Percentiles rank a stretch among this genome's conserved stretches.
Evolutionary conservation across 2,797 vertebrate genomes (phyloP).

Genomic region (Peromyscus attwateri): DNA sequence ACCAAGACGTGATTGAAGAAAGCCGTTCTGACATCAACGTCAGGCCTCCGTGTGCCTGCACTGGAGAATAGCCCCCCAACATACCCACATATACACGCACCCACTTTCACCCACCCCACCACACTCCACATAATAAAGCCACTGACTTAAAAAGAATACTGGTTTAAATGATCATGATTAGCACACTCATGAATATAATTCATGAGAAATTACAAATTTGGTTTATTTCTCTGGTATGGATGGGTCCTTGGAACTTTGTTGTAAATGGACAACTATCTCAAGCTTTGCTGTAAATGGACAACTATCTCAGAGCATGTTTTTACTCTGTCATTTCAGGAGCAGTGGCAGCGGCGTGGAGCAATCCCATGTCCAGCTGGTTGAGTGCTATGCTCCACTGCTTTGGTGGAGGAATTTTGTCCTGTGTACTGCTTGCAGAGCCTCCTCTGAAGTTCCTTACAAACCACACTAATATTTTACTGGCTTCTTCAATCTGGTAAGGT

Average conservation of each 20-base stretch:
- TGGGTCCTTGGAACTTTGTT: background rate
- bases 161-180: background rate
- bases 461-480: constrained; percentile 92
- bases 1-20: background rate
- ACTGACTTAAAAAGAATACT: background rate
- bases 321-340: constrained; percentile 89
- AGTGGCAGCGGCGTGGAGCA: constrained; percentile 90
- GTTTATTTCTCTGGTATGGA: constrained; percentile 42
- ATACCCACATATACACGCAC: background rate
- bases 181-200: background rate
- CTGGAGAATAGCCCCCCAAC: background rate
- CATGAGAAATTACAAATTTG: constrained; percentile 4
- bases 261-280: background rate
- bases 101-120: background rate
- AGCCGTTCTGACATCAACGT: background rate
- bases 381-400: constrained; percentile 98
- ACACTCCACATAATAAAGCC: background rate
- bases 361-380: constrained; percentile 97
- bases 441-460: constrained; percentile 93
- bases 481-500: constrained; percentile 95
- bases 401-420: constrained; percentile 95
- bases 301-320: background rate
- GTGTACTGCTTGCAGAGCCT: constrained; percentile 95
- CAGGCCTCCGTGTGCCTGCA: background rate
- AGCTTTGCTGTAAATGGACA: background rate